Conservation (phyloP, 1,140 invertebrate species). For the Cydia splendana region DNA sequence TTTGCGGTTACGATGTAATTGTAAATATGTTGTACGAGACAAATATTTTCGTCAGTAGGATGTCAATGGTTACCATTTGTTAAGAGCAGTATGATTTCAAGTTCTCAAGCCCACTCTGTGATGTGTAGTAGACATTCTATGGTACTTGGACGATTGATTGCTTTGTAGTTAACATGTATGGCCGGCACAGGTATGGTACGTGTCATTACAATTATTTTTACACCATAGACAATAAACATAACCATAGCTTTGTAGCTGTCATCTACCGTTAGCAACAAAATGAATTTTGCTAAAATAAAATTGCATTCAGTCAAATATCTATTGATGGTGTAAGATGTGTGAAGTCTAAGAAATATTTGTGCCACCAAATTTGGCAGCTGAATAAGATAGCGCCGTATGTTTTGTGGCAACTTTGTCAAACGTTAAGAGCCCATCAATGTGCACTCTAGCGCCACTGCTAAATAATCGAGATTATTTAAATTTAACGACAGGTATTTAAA, state of each 20-base stretch:
- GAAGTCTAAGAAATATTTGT: too few relatives aligned
- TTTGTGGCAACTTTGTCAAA: too few relatives aligned
- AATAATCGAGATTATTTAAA: too few relatives aligned
- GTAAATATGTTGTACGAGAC: not conserved
- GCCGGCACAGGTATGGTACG: constrained; percentile 31
- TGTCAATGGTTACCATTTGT: not conserved
- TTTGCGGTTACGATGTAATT: not conserved
- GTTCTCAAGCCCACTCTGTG: not conserved
- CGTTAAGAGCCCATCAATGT: too few relatives aligned
- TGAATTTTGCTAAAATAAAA: too few relatives aligned
- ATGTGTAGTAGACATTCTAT: constrained; percentile 7
- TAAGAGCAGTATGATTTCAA: not conserved
- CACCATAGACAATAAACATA: not conserved
- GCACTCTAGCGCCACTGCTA: too few relatives aligned
- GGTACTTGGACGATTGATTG: constrained; percentile 25
- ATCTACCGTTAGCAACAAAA: not conserved
- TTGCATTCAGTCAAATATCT: too few relatives aligned
- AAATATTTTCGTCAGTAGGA: not conserved
- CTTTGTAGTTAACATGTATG: constrained; percentile 28
- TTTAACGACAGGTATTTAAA: too few relatives aligned
- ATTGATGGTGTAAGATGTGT: too few relatives aligned
- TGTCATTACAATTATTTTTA: constrained; percentile 16
- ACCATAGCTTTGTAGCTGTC: constrained; percentile 3
- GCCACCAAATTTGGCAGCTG: too few relatives aligned
- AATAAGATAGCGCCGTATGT: too few relatives aligned